Conservation (phyloP, 2,888 invertebrate genomes). For the Hydropsyche betteni region DNA sequence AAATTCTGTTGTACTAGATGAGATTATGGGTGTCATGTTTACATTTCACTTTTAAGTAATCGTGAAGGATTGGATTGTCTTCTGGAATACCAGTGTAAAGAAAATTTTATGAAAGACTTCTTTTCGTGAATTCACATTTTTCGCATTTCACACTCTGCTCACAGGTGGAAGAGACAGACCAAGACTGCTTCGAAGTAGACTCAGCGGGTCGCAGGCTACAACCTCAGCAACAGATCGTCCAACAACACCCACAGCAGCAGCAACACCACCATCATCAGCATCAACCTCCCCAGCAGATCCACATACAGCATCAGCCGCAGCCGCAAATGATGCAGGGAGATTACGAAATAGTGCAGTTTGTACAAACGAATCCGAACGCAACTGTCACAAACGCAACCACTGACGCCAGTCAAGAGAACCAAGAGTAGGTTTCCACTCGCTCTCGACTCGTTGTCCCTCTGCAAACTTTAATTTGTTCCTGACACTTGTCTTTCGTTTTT, state of each 20-base stretch:
- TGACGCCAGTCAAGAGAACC: constrained; percentile 19
- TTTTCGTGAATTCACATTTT: too few species aligned
- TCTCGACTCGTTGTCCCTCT: too few species aligned
- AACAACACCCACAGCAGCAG: constrained; percentile 38
- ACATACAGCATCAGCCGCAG: constrained; percentile 44
- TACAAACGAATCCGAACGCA: constrained; percentile 37
- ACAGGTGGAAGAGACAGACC: constrained; percentile 48
- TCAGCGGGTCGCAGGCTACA: background rate
- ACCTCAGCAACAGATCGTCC: background rate
- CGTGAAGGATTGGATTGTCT: too few species aligned
- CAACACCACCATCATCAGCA: constrained; percentile 34
- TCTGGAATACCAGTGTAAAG: too few species aligned
- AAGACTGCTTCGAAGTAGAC: constrained; percentile 43
- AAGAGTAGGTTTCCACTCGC: constrained; percentile 31
- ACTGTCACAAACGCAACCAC: constrained; percentile 9
- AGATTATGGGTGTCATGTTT: too few species aligned
- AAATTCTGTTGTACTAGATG: too few species aligned
- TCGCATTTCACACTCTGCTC: too few species aligned
- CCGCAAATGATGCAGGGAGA: constrained; percentile 42
- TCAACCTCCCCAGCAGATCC: constrained; percentile 17
- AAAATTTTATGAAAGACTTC: too few species aligned
- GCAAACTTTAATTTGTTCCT: constrained; percentile 18
- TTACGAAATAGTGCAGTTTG: constrained; percentile 50
- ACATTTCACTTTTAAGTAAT: too few species aligned
- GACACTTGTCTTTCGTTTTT: constrained; percentile 39